Conservation (phyloP, 2,113 vertebrate genomes). For the Serinus canaria region DNA sequence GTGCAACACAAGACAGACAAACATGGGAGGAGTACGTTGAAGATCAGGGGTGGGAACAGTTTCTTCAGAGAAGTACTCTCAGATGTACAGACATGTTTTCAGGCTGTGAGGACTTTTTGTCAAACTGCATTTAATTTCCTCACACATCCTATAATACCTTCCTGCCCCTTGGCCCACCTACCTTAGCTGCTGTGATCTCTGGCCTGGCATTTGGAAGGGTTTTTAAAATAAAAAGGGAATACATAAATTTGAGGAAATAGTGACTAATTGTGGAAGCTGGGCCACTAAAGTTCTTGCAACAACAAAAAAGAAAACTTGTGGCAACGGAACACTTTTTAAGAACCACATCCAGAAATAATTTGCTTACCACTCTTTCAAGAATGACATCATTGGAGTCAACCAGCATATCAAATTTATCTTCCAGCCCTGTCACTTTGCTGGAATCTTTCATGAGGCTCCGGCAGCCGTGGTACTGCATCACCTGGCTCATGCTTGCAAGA, state of each 20-base stretch:
- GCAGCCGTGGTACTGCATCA: constrained; percentile 94
- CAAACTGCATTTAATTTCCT: not conserved
- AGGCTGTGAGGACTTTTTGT: not conserved
- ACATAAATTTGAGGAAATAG: not conserved
- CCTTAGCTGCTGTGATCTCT: not conserved
- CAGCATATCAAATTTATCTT: constrained; percentile 91
- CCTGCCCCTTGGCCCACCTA: not conserved
- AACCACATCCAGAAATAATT: not conserved
- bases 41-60: not conserved
- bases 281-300: not conserved
- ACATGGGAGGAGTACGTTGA: not conserved
- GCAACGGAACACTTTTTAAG: not conserved
- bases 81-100: not conserved
- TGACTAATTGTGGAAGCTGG: not conserved
- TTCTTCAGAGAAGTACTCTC: not conserved
- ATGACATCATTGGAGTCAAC: constrained; percentile 93
- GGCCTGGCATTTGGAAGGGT: not conserved
- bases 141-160: not conserved
- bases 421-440: constrained; percentile 84
- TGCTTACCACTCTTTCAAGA: constrained; percentile 92
- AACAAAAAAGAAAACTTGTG: not conserved
- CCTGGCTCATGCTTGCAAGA: constrained; percentile 85
- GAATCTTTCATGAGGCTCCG: constrained; percentile 80
- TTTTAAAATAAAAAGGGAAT: not conserved
- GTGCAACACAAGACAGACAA: not conserved